Base-by-base conservation (phyloP, 2,113 vertebrate genomes). In the Mirza zaza region DNA sequence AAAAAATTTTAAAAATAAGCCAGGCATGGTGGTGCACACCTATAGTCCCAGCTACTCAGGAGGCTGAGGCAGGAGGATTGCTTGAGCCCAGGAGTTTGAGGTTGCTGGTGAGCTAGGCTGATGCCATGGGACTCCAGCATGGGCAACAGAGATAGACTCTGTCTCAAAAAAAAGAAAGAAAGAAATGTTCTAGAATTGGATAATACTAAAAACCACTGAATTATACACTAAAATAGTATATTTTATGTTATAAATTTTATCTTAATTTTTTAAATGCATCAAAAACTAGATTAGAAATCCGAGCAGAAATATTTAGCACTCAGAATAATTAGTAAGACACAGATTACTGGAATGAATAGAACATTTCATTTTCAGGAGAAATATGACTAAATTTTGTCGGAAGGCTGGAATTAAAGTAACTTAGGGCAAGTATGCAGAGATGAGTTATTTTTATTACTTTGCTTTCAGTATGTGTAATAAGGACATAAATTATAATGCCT, bases 301-400 rank as follows among this genome's bases (percentile, higher is more conserved):
- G 42, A 80, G 6, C 36, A 90, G 85, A 96, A 93, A 20, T 87
- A n/a, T 48, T 91, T 77, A 85, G 42, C 6, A 0, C 65, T 90
- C 42, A 27, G 39, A 55, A 39, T 71, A 92, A 76, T 85, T 57
- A 85, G 17, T 77, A 32, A 86, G 79, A 80, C 7, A 27, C n/a
- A 65, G 9, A 25, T 67, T 71, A 34, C 32, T 6, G 18, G 55
- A 76, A 71, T 11, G n/a, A 87, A 63, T 17, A 39, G 67, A 73
- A 67, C 5, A n/a, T 34, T 42, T 39, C 57, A 32, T 68, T 59
- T 91, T 76, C 83, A 13, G 10, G 48, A 50, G 12, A 67, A 70
- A 14, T 0, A 2, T 61, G 50, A 32, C 57, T 57, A 6, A 77
- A 77, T 25, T 82, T 61, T 70, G 27, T 52, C 32, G 5, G 89